A percentile compares a stretch with the other conserved stretches of the same genome.
Evolutionary conservation across 2,797 vertebrate genomes (phyloP).

Genomic region (Molossus alvarezi): DNA sequence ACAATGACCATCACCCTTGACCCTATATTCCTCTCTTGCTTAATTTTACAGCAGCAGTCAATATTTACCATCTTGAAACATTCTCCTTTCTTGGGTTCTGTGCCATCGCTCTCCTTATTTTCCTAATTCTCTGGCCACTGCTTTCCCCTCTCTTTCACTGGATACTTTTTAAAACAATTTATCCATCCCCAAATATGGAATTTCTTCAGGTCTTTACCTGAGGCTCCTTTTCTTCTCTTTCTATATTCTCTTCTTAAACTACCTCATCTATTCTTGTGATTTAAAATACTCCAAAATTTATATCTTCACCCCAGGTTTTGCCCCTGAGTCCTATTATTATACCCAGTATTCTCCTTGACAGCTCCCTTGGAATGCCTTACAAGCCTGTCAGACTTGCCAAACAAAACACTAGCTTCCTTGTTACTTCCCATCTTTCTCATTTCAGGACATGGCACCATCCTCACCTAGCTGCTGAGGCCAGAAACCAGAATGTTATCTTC

Average conservation of each 20-base stretch:
- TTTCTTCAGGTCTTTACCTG: neutral
- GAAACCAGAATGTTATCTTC: neutral
- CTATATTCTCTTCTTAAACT: slow-evolving; percentile 29
- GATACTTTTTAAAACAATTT: neutral
- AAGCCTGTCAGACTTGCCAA: slow-evolving; percentile 10
- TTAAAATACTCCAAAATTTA: slow-evolving; percentile 27
- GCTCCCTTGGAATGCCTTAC: neutral
- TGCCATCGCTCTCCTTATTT: neutral
- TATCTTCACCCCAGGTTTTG: neutral
- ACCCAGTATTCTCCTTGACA: slow-evolving; percentile 10
- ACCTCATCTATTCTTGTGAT: neutral
- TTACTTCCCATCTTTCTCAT: neutral
- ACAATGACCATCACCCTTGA: neutral
- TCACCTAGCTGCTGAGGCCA: neutral
- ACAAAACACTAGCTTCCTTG: neutral
- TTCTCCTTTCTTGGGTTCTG: neutral
- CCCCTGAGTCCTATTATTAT: slow-evolving; percentile 32
- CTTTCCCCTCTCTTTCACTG: neutral
- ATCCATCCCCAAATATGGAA: neutral
- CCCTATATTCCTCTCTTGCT: neutral
- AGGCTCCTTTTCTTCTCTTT: neutral
- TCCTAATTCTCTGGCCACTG: neutral
- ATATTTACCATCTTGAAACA: neutral
- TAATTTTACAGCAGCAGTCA: neutral
- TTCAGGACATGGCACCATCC: neutral